These are phyloP conservation scores for Mesitornis unicolor DNA, from an alignment of 2,113 vertebrate genomes.

Conservation along the genomic window DNA sequence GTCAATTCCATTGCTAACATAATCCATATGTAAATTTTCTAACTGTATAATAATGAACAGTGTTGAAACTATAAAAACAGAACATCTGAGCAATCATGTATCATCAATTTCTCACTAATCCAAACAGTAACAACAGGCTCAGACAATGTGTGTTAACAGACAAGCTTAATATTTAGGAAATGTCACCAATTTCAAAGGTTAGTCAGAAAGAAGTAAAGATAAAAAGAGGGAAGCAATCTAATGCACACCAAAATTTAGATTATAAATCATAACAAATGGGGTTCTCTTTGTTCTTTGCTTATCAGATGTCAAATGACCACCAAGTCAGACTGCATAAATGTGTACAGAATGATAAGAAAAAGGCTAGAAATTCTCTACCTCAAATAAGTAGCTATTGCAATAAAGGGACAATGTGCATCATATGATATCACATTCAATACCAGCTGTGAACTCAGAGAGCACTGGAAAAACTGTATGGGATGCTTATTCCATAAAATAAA, in stretches of 20 bases:
- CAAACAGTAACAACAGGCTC: not conserved
- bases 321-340: not conserved
- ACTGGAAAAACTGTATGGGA: not conserved
- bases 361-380: not conserved
- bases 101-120: not conserved
- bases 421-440: not conserved
- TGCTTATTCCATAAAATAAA: not conserved
- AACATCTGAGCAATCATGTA: not conserved
- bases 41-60: not conserved
- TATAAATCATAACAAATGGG: not conserved
- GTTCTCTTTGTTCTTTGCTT: not conserved
- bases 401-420: not conserved
- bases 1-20: not conserved
- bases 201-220: not conserved
- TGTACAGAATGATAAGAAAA: not conserved
- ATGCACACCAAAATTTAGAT: not conserved
- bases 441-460: not conserved
- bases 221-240: not conserved
- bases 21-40: not conserved
- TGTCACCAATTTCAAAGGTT: not conserved
- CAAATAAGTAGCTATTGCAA: not conserved
- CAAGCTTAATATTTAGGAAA: not conserved
- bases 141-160: not conserved
- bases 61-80: not conserved
- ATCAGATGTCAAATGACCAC: not conserved